Evolutionary conservation across 2,113 vertebrate species (phyloP).

Genomic region (Thalassarche chlororhynchos): DNA sequence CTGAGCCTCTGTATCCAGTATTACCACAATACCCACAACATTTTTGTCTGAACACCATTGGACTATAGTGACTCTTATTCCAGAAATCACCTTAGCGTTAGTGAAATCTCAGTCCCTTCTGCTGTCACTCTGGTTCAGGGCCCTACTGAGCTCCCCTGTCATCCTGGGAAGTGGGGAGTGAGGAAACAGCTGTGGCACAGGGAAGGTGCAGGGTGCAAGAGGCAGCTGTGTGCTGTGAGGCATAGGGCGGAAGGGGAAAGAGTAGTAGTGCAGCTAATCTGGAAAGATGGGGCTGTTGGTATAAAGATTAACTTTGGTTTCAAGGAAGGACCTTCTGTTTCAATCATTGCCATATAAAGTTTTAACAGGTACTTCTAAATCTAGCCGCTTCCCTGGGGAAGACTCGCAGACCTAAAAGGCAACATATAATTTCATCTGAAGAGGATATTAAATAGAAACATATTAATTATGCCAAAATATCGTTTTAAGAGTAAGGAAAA

Average conservation of each 20-base stretch:
- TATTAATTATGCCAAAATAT: not conserved
- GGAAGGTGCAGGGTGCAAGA: not conserved
- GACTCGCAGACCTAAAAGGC: not conserved
- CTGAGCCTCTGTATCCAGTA: not conserved
- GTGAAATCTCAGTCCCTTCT: not conserved
- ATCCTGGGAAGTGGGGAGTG: not conserved
- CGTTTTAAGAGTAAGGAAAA: not conserved
- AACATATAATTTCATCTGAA: not conserved
- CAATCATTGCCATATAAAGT: not conserved
- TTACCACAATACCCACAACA: not conserved
- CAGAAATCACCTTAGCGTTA: not conserved
- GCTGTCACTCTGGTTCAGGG: not conserved
- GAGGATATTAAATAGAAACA: not conserved
- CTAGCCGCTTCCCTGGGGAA: not conserved
- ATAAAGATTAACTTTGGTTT: not conserved
- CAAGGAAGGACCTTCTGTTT: not conserved
- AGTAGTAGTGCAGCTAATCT: not conserved
- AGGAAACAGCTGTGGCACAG: not conserved
- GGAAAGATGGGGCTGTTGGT: not conserved
- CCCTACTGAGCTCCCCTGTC: fast-evolving
- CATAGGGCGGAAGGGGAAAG: not conserved
- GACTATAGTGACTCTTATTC: not conserved
- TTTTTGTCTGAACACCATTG: not conserved
- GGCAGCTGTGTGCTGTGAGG: not conserved
- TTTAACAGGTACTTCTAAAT: not conserved